Evolutionary conservation across 2,113 vertebrate genomes (phyloP).

Genomic region (Aphyosemion australe): DNA sequence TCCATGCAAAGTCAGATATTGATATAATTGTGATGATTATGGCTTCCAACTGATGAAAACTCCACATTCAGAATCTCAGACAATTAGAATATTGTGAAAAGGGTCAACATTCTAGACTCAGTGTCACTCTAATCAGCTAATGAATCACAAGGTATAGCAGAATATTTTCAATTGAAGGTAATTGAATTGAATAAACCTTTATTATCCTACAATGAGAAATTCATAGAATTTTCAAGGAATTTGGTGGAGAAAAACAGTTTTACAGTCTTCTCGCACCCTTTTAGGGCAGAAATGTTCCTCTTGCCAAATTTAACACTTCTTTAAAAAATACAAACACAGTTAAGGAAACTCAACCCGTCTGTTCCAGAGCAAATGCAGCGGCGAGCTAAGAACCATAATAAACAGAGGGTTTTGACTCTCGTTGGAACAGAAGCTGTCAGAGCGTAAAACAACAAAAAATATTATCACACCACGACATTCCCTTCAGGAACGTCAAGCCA

Average conservation of each 20-base stretch:
- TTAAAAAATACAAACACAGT: slow-evolving; percentile 51
- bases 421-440: slow-evolving; percentile 56
- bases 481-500: slow-evolving; percentile 47
- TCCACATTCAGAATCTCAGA: no score
- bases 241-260: not conserved
- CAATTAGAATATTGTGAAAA: no score
- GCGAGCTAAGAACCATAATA: slow-evolving; percentile 51
- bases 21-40: no score
- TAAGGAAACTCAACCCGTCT: slow-evolving; percentile 44
- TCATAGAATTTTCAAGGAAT: no score
- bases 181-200: no score
- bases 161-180: no score
- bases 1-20: no score
- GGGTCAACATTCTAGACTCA: no score
- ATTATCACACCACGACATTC: slow-evolving; percentile 41
- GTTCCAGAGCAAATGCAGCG: slow-evolving; percentile 28
- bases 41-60: no score
- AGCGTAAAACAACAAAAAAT: slow-evolving; percentile 57
- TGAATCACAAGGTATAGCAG: no score
- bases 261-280: slow-evolving; percentile 22
- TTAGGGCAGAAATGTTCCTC: slow-evolving; percentile 18
- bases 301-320: slow-evolving; percentile 45
- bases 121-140: no score
- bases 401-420: slow-evolving; percentile 35
- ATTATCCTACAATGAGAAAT: no score